Evolutionary conservation across 2,797 vertebrate genomes (phyloP), one percentile per base, ranked within the genome.

Genomic region (Pempheris klunzingeri): DNA sequence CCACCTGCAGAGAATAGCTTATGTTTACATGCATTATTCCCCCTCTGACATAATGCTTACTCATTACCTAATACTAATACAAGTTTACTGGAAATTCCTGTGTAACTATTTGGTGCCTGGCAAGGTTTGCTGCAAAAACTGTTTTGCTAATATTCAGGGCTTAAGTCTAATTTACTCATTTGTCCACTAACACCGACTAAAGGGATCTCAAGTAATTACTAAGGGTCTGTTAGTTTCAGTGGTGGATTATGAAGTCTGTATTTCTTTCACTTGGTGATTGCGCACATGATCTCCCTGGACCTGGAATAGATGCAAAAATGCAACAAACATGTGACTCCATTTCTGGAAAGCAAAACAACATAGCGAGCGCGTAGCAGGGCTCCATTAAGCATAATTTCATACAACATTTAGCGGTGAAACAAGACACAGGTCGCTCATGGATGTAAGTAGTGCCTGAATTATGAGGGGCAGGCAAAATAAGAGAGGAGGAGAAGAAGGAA

Each of bases 341-440:
- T 77, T 83, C 74, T 79, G 64, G 17, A 85, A 69, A 61, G 54
- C 58, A 65, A 76, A 81, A 67, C 50, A 77, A 73, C 38, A 72
- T 32, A 38, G 53, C 39, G 18, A 60, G 59, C 20, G 3, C 49
- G 74, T 24, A 74, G 64, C 72, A 55, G 71, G 80, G 47, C 62
- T 86, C 43, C 57, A 74, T 57, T 43, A 72, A 75, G 67, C 39
- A 68, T 74, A 68, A 84, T 78, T 81, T 80, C 71, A 74, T 68
- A 78, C 81, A 87, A 87, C 82, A 81, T 88, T 87, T 71, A 80
- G 70, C 0, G 0, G 59, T 54, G 68, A 77, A 88, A 85, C 71
- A 76, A 73, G 84, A 85, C 72, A 67, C 74, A 72, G 63, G 78
- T 75, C 60, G 41, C 49, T 41, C 24, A 9, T 32, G 58, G 65